Evolutionary conservation across 35 echinoderm and acorn worm species (phyloP).

Genomic region (Nesometra sesokonis): DNA sequence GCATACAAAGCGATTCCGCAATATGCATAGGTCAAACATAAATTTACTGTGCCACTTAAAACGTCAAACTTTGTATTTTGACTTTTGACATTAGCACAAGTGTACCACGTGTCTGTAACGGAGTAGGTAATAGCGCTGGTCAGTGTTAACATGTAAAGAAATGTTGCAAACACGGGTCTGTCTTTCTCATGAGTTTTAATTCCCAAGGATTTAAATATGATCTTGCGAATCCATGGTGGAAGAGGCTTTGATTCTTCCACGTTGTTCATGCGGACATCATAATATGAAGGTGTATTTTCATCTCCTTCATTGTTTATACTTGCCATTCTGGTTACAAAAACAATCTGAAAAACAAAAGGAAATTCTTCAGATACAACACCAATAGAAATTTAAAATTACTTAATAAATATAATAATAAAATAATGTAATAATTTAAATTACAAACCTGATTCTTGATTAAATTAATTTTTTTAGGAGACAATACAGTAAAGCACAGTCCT

Average conservation of each 20-base stretch:
- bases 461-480: too few relatives aligned
- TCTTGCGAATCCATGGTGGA: constrained; percentile 58
- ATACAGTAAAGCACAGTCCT: too few relatives aligned
- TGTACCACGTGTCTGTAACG: constrained; percentile 39
- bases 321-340: too few relatives aligned
- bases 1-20: constrained; percentile 44
- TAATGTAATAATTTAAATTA: too few relatives aligned
- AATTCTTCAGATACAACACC: too few relatives aligned
- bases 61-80: constrained; percentile 60
- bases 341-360: too few relatives aligned
- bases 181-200: constrained; percentile 60
- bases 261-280: constrained; percentile 24
- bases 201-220: constrained; percentile 68
- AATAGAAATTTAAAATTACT: too few relatives aligned
- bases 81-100: constrained; percentile 50
- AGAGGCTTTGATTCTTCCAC: constrained; percentile 49
- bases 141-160: constrained; percentile 53
- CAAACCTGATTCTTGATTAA: too few relatives aligned
- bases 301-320: not conserved
- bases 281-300: constrained; percentile 6
- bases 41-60: constrained; percentile 55
- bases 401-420: too few relatives aligned
- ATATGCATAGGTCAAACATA: constrained; percentile 63
- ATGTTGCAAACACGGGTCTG: constrained; percentile 46
- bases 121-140: constrained; percentile 23